Evolutionary conservation across 92 coral and sea anemone genomes (phyloP).

Genomic region (Plumapathes pennacea): DNA sequence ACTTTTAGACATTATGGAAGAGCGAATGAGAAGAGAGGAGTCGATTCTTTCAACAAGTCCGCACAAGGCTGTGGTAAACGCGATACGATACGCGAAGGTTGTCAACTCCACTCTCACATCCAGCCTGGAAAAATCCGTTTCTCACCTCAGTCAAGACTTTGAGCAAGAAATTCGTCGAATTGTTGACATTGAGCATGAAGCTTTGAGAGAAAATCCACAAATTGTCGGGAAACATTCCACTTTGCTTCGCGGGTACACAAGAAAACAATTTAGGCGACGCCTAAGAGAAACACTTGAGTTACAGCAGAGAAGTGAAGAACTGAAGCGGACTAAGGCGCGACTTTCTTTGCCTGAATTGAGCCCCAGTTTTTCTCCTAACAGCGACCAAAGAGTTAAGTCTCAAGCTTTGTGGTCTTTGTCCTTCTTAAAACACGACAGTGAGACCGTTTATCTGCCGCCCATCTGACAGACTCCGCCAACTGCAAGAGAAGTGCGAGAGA

Average conservation of each 20-base stretch:
- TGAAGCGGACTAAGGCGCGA: slow-evolving; percentile 54
- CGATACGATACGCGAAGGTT: slow-evolving; percentile 70
- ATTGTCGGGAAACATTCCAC: neutral
- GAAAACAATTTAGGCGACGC: slow-evolving; percentile 55
- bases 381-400: slow-evolving; percentile 1
- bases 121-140: slow-evolving; percentile 52
- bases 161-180: slow-evolving; percentile 80
- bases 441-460: slow-evolving; percentile 68
- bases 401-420: slow-evolving; percentile 30
- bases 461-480: too few relatives aligned
- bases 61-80: slow-evolving; percentile 62
- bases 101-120: slow-evolving; percentile 55
- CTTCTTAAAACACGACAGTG: slow-evolving; percentile 66
- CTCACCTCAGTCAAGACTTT: slow-evolving; percentile 53
- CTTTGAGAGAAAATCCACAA: slow-evolving; percentile 26
- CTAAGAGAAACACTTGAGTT: slow-evolving; percentile 45
- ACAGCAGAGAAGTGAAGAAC: slow-evolving; percentile 53
- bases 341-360: slow-evolving; percentile 53
- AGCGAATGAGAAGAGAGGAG: slow-evolving; percentile 71
- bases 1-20: slow-evolving; percentile 62
- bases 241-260: slow-evolving; percentile 31
- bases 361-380: slow-evolving; percentile 11
- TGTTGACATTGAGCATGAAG: slow-evolving; percentile 62
- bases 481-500: too few relatives aligned
- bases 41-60: slow-evolving; percentile 77